Evolutionary conservation across 2,113 vertebrate genomes (phyloP).

Genomic region (Chaetops frenatus): DNA sequence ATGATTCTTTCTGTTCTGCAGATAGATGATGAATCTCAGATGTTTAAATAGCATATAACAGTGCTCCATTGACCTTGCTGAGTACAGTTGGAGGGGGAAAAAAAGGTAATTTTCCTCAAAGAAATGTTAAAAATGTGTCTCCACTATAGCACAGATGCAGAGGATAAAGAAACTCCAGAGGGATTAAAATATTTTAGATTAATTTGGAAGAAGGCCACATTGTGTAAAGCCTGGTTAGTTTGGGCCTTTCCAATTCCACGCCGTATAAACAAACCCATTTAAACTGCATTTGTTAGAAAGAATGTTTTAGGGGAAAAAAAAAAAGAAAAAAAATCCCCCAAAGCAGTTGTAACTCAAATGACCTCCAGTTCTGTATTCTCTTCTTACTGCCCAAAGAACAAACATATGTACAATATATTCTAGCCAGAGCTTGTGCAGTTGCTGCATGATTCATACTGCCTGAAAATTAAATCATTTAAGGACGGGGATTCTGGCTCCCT

Average conservation of each 20-base stretch:
- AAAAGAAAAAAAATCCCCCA: background rate
- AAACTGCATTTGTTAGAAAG: slow-evolving; percentile 39
- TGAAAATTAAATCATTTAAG: slow-evolving; percentile 48
- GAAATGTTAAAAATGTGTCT: slow-evolving; percentile 65
- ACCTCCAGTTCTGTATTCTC: slow-evolving; percentile 48
- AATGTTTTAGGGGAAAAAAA: background rate
- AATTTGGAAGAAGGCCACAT: slow-evolving; percentile 58
- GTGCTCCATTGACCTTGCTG: slow-evolving; percentile 51
- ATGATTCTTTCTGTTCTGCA: slow-evolving; percentile 63
- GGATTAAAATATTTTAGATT: slow-evolving; percentile 65
- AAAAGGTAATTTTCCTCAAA: slow-evolving; percentile 61
- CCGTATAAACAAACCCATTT: slow-evolving; percentile 53
- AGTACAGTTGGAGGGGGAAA: slow-evolving; percentile 31
- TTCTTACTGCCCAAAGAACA: slow-evolving; percentile 32
- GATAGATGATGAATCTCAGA: slow-evolving; percentile 62
- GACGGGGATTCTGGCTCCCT: background rate
- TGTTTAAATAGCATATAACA: slow-evolving; percentile 61
- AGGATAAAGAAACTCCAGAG: slow-evolving; percentile 64
- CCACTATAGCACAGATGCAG: slow-evolving; percentile 51
- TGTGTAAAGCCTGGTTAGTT: slow-evolving; percentile 46
- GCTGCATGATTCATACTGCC: slow-evolving; percentile 25
- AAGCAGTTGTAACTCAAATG: slow-evolving; percentile 55
- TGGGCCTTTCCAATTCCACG: slow-evolving; percentile 27
- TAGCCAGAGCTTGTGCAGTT: background rate
- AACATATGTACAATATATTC: slow-evolving; percentile 6